Evolutionary conservation across 2,888 invertebrate genomes (phyloP).

Genomic region (Scaptodrosophila latifasciaeformis): DNA sequence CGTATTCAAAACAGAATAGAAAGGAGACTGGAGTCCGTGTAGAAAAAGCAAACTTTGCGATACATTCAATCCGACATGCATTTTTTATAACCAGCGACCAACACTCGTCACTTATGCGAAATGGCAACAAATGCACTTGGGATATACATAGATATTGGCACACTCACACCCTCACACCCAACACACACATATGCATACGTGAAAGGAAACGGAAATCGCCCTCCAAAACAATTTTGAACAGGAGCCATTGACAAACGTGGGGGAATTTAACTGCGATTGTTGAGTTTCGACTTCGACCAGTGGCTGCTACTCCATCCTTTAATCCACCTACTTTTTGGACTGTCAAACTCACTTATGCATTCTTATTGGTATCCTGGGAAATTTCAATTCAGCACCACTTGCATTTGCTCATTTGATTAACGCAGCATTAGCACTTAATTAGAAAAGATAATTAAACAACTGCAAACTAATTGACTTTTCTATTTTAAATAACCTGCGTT

Average conservation of each 20-base stretch:
- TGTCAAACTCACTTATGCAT: conserved; percentile 30
- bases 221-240: conserved; percentile 35
- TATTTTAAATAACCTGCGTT: too few species aligned
- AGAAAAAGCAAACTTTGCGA: not conserved
- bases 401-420: conserved; percentile 31
- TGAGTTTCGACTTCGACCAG: too few species aligned
- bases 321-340: too few species aligned
- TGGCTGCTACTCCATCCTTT: too few species aligned
- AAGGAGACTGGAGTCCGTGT: too few species aligned
- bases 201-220: conserved; percentile 27
- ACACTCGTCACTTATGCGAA: conserved; percentile 19
- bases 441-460: too few species aligned
- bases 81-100: conserved; percentile 24
- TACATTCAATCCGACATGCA: conserved; percentile 33
- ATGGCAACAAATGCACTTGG: conserved; percentile 5
- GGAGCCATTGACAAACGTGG: too few species aligned
- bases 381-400: conserved; percentile 34
- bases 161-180: not conserved
- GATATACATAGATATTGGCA: too few species aligned
- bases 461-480: too few species aligned
- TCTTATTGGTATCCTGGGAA: conserved; percentile 36
- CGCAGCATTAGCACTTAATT: conserved; percentile 35
- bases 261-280: too few species aligned
- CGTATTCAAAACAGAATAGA: too few species aligned
- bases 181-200: conserved; percentile 17